Conservation (phyloP, 2,888 invertebrate genomes). For the Sympetrum striolatum region DNA sequence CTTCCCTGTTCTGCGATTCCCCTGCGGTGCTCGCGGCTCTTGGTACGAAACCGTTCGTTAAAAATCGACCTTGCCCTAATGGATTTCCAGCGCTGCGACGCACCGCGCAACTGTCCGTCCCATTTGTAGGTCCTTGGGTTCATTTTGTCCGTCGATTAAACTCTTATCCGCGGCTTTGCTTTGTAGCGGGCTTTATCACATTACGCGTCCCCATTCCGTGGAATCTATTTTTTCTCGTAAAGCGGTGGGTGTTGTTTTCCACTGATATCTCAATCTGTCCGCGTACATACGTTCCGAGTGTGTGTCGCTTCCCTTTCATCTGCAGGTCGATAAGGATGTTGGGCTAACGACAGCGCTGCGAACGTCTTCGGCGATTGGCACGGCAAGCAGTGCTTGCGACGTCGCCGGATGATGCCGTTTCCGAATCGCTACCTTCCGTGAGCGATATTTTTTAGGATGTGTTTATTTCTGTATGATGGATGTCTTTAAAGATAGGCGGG, state of each 20-base stretch:
- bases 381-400: neutral
- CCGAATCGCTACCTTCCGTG: neutral
- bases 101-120: neutral
- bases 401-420: conserved; percentile 31
- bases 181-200: neutral
- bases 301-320: neutral
- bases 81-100: too few species aligned
- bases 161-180: neutral
- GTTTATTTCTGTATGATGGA: neutral
- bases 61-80: too few species aligned
- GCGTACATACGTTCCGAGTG: neutral
- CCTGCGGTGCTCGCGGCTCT: too few species aligned
- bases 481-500: neutral
- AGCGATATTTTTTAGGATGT: neutral
- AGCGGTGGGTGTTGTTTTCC: neutral
- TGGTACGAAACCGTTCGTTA: too few species aligned
- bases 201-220: neutral
- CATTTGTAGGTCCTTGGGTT: too few species aligned
- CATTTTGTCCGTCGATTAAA: neutral
- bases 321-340: conserved; percentile 21
- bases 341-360: neutral
- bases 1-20: too few species aligned
- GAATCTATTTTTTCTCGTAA: neutral
- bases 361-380: conserved; percentile 1
- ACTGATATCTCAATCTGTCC: neutral